Percentiles rank a stretch among this genome's conserved stretches.
Conservation (phyloP, 2,113 vertebrate species). For the Mus pahari region DNA sequence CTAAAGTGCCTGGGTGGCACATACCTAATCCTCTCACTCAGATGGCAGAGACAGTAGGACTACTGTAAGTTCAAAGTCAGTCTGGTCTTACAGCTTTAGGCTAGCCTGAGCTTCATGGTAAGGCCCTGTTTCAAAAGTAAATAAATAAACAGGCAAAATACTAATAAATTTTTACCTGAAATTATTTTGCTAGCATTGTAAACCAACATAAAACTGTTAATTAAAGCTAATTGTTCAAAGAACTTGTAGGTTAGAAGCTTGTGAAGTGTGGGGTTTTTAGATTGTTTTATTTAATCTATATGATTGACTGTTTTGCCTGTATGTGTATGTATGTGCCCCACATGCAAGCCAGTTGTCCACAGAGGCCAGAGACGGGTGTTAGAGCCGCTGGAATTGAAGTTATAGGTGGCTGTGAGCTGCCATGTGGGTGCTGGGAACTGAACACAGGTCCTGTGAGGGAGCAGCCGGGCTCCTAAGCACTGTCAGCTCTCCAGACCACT, state of each 20-base stretch:
- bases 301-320: neutral
- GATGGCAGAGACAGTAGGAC: neutral
- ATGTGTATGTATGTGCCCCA: neutral
- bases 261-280: neutral
- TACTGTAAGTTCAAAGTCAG: neutral
- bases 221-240: conserved; percentile 33
- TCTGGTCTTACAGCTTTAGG: neutral
- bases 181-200: neutral
- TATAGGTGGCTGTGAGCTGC: neutral
- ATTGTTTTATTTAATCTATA: neutral
- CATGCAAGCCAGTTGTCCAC: neutral
- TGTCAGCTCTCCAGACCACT: neutral
- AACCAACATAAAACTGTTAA: conserved; percentile 3
- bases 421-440: neutral
- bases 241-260: conserved; percentile 62
- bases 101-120: neutral
- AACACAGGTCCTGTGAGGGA: neutral
- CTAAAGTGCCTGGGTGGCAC: neutral
- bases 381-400: neutral
- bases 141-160: neutral
- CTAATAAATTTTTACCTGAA: conserved; percentile 24
- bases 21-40: neutral
- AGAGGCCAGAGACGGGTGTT: neutral
- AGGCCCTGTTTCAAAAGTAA: neutral
- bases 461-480: neutral